Percentiles rank a stretch among this genome's conserved stretches.
Evolutionary conservation across 2,888 invertebrate species (phyloP).

Genomic region (Strigamia crassipes): DNA sequence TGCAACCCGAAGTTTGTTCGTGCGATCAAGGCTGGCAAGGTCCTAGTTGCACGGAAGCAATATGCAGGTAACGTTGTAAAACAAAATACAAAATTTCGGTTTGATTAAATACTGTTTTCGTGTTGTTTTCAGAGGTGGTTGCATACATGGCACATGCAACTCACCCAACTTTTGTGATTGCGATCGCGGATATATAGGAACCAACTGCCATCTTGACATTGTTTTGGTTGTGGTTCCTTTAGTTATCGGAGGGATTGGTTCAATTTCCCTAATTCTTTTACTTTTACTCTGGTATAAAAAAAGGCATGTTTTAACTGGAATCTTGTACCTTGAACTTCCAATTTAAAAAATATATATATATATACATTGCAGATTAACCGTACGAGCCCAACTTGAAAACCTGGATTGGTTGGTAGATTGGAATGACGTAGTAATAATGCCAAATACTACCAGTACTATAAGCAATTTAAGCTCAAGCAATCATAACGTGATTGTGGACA

Average conservation of each 20-base stretch:
- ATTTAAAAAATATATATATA: no score
- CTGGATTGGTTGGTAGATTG: constrained; percentile 43
- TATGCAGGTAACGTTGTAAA: constrained; percentile 44
- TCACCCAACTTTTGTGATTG: constrained; percentile 43
- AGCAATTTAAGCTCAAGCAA: constrained; percentile 20
- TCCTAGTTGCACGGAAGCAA: constrained; percentile 19
- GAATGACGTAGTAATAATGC: constrained; percentile 1
- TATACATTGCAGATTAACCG: neutral
- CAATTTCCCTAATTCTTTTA: neutral
- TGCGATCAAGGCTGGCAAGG: constrained; percentile 37
- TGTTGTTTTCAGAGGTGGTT: neutral
- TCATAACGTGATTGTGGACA: neutral
- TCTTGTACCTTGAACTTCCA: no score
- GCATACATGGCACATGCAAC: constrained; percentile 29
- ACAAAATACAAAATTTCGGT: no score
- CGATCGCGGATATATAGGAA: constrained; percentile 22
- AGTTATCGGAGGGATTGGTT: neutral
- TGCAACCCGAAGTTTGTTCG: constrained; percentile 26
- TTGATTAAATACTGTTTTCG: no score
- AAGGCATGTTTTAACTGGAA: constrained; percentile 26
- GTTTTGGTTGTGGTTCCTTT: neutral
- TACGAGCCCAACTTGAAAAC: constrained; percentile 19
- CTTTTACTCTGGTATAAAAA: neutral
- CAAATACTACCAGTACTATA: neutral
- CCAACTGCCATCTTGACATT: constrained; percentile 1